Evolutionary conservation across 2,113 vertebrate genomes (phyloP).

Genomic region (Sinocyclocheilus anophthalmus): DNA sequence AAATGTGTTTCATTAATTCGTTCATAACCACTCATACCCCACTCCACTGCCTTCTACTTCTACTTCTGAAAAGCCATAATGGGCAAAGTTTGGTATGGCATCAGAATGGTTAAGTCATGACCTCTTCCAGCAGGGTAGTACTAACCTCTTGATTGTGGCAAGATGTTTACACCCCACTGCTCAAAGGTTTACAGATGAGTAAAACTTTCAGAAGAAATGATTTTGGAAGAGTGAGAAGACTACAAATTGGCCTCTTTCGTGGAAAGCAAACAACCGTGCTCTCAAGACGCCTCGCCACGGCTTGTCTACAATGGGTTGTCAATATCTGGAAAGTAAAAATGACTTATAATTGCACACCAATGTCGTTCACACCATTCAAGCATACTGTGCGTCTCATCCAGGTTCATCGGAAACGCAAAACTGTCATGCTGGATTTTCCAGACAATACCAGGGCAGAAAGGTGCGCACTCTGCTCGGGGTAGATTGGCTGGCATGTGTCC

Average conservation of each 20-base stretch:
- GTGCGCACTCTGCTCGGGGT: constrained; percentile 17
- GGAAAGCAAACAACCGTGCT: background rate
- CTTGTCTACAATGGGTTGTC: background rate
- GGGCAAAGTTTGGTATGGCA: background rate
- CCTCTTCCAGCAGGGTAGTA: background rate
- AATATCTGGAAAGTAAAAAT: constrained; percentile 25
- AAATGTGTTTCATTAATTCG: too few relatives aligned
- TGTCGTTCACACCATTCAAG: background rate
- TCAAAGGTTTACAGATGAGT: background rate
- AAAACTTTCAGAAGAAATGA: background rate
- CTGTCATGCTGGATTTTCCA: background rate
- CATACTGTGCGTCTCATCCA: background rate
- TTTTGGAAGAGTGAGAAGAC: background rate
- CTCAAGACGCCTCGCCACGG: background rate
- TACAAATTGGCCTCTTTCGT: constrained; percentile 15
- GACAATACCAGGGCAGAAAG: background rate
- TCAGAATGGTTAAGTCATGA: background rate
- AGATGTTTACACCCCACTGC: constrained; percentile 4
- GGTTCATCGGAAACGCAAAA: background rate
- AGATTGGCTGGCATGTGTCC: constrained; percentile 43
- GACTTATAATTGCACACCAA: constrained; percentile 13
- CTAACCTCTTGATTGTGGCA: background rate
- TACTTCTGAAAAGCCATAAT: background rate
- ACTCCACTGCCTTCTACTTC: too few relatives aligned
- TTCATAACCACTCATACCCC: too few relatives aligned